These are phyloP conservation scores for Streptopelia turtur DNA, from an alignment of 2,797 vertebrate species.

Conservation along the genomic window DNA sequence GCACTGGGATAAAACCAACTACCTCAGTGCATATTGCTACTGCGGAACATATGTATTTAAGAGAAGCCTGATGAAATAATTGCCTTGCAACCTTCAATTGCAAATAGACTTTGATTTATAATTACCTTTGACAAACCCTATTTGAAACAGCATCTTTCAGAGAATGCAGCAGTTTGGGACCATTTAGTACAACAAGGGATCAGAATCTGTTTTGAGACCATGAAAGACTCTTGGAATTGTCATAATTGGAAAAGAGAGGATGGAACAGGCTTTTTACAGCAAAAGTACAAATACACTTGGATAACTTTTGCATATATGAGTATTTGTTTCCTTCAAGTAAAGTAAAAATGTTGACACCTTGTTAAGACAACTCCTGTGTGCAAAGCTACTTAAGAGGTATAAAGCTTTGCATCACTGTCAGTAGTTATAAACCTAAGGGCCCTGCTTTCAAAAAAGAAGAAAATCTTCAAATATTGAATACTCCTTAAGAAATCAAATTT, in stretches of 20 bases:
- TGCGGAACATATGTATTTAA: neutral
- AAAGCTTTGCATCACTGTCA: neutral
- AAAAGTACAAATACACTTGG: neutral
- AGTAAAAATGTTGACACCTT: neutral
- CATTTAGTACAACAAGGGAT: neutral
- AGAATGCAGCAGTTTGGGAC: conserved; percentile 5
- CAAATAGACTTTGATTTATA: neutral
- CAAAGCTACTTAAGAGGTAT: neutral
- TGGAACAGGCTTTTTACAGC: neutral
- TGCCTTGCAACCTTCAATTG: neutral
- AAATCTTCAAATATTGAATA: neutral
- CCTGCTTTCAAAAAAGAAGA: neutral
- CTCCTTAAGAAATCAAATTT: neutral
- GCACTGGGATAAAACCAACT: neutral
- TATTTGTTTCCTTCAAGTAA: neutral
- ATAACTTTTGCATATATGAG: neutral
- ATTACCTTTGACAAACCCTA: neutral
- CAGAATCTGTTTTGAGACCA: conserved; percentile 24
- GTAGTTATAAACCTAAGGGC: neutral
- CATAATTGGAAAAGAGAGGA: neutral
- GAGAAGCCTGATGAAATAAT: neutral
- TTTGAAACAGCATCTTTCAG: neutral
- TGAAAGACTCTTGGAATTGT: neutral
- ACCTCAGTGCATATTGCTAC: neutral
- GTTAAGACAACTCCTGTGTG: neutral